Conservation (phyloP, 2,113 vertebrate species). For the Toxotes jaculatrix region DNA sequence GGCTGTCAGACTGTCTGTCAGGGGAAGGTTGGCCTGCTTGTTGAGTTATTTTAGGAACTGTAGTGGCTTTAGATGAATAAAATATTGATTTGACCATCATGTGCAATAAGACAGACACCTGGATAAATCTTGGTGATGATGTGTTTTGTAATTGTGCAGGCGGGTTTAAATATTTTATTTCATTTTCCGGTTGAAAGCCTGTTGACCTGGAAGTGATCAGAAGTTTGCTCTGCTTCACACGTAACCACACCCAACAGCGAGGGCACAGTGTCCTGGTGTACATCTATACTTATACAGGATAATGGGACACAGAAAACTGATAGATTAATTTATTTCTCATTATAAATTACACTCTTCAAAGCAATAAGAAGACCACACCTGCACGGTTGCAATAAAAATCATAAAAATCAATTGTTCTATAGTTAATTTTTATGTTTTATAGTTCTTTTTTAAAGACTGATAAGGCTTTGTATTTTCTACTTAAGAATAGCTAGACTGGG, state of each 20-base stretch:
- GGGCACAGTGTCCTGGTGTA: neutral
- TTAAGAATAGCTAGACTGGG: too few species aligned
- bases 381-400: neutral
- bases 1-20: conserved; percentile 42
- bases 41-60: conserved; percentile 48
- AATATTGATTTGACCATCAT: conserved; percentile 36
- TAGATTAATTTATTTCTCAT: neutral
- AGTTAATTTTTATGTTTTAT: too few species aligned
- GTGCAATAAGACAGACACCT: neutral
- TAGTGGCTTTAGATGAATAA: neutral
- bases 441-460: too few species aligned
- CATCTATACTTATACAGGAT: neutral
- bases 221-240: neutral
- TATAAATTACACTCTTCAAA: neutral
- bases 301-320: too few species aligned
- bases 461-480: too few species aligned
- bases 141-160: neutral
- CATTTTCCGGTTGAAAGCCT: neutral
- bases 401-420: too few species aligned
- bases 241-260: neutral
- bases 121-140: neutral
- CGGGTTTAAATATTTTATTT: neutral
- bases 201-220: neutral
- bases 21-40: conserved; percentile 27
- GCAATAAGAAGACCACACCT: neutral